Conservation (phyloP, 2,113 vertebrate genomes). For the Strix uralensis region DNA sequence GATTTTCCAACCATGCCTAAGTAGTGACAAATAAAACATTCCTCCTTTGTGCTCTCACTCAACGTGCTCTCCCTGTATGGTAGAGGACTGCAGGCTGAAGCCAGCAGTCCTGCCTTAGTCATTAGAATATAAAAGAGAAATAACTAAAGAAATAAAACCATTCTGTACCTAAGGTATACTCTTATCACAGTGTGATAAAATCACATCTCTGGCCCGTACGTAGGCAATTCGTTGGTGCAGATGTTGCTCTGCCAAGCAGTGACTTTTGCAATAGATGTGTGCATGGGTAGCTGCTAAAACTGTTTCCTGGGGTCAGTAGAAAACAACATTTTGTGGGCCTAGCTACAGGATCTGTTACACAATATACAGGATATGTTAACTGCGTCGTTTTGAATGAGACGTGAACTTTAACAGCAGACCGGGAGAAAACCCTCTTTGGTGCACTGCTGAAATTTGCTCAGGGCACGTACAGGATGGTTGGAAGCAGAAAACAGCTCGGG, state of each 20-base stretch:
- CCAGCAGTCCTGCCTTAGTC: not conserved
- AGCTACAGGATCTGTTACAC: accelerated
- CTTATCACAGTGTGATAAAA: not conserved
- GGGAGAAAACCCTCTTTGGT: not conserved
- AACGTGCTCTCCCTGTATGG: conserved; percentile 54
- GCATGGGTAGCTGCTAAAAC: not conserved
- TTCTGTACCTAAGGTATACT: not conserved
- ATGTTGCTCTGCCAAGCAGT: not conserved
- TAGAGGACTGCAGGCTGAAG: conserved; percentile 36
- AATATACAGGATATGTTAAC: not conserved
- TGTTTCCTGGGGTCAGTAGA: not conserved
- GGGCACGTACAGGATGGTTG: not conserved
- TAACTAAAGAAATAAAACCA: not conserved
- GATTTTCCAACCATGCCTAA: conserved; percentile 57
- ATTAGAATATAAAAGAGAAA: not conserved
- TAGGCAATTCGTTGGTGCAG: not conserved
- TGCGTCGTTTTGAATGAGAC: not conserved
- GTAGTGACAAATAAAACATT: conserved; percentile 56
- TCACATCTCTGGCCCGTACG: accelerated
- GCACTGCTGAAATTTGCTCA: not conserved
- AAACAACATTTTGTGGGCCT: not conserved
- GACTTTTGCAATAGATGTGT: not conserved
- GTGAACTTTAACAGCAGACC: not conserved
- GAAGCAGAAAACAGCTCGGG: not conserved
- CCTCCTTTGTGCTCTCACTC: conserved; percentile 25